Evolutionary conservation across 1,140 invertebrate species (phyloP).

Genomic region (Octopus sinensis): DNA sequence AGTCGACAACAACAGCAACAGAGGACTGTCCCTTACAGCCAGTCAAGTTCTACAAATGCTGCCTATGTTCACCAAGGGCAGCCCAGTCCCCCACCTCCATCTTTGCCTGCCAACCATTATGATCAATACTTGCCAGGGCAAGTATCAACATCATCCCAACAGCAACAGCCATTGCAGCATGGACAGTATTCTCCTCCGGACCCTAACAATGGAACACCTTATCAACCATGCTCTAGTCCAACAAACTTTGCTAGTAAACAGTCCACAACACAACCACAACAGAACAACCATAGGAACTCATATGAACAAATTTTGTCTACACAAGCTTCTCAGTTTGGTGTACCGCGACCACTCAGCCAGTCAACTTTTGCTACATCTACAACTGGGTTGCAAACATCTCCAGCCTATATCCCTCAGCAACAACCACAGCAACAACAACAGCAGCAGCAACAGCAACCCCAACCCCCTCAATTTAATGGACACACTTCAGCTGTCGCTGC

Average conservation of each 20-base stretch:
- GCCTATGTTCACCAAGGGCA: neutral
- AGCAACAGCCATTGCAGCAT: neutral
- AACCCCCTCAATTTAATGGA: neutral
- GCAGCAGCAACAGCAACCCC: neutral
- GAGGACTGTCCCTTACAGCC: neutral
- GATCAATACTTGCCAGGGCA: neutral
- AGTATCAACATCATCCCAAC: neutral
- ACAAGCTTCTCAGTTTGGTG: constrained; percentile 4
- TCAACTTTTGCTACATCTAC: neutral
- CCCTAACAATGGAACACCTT: neutral
- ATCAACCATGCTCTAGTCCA: constrained; percentile 13
- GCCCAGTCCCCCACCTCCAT: neutral
- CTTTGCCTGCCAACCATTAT: neutral
- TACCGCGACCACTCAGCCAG: neutral
- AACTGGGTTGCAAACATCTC: neutral
- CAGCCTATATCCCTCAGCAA: neutral
- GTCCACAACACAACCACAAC: neutral
- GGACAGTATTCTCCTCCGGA: constrained; percentile 3
- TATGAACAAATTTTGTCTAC: constrained; percentile 6
- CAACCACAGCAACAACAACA: neutral
- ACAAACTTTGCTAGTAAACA: neutral
- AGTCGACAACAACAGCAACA: neutral
- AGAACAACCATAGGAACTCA: neutral
- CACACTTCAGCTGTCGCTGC: neutral
- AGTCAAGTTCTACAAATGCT: neutral